Conservation (phyloP, 2,888 invertebrate species). For the Aporophyla nigra region DNA sequence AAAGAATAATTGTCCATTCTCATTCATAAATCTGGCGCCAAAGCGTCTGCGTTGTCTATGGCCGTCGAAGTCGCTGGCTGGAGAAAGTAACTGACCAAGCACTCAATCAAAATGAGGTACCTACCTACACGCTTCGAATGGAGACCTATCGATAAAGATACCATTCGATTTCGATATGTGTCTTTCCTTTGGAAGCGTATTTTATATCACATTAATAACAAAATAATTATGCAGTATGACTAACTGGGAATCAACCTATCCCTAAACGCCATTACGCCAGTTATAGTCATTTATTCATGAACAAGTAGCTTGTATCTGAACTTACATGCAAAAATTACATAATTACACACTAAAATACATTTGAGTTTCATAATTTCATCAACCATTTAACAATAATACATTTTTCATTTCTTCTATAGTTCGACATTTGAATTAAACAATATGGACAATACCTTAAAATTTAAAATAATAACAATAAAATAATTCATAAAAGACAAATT, state of each 20-base stretch:
- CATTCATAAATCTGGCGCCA: constrained; percentile 83
- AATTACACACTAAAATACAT: too few species aligned
- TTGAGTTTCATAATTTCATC: too few species aligned
- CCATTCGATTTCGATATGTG: constrained; percentile 2
- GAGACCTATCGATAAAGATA: neutral
- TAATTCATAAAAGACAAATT: too few species aligned
- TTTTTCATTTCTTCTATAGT: too few species aligned
- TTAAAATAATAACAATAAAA: too few species aligned
- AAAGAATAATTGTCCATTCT: constrained; percentile 70
- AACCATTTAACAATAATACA: too few species aligned
- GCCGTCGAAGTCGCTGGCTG: constrained; percentile 47
- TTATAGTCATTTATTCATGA: too few species aligned
- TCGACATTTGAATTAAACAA: too few species aligned
- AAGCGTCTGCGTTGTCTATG: constrained; percentile 74
- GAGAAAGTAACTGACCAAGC: constrained; percentile 73
- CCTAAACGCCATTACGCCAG: too few species aligned
- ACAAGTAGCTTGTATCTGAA: too few species aligned
- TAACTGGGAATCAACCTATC: neutral
- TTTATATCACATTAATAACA: neutral
- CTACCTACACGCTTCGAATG: constrained; percentile 12
- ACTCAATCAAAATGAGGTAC: constrained; percentile 61
- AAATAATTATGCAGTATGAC: neutral
- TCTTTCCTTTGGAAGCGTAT: neutral
- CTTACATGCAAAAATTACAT: too few species aligned
- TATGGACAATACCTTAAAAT: too few species aligned